Evolutionary conservation across 2,888 invertebrate species (phyloP), one percentile per base, ranked within the genome.

Genomic region (Pseudococcus jackbeardsleyi): DNA sequence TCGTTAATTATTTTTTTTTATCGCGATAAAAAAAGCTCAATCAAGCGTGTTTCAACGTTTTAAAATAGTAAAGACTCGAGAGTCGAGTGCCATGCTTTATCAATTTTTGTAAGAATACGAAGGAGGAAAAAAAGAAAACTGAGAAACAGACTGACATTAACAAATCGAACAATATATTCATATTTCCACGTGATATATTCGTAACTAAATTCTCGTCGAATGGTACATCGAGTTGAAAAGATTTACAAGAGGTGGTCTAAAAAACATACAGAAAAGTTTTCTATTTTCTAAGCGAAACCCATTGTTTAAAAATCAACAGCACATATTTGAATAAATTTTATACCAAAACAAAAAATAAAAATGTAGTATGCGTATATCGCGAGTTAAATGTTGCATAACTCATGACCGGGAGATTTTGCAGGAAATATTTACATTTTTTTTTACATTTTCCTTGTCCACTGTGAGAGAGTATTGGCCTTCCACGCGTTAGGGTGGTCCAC

Each of bases 331-430:
- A 79, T 79, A 79, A 79, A 79, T 46, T 79, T 79, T 19, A n/a
- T 26, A 19, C 26, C 68, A 22, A 68, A 68, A 68, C 7, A 17
- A 50, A 50, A 5, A 50, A 50, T 46, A 46, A 72, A 72, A 72
- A 26, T 3, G n/a, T 33, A 33, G 26, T 22, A 26, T 39, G 17
- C 79, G n/a, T n/a, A 79, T n/a, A 79, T 79, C n/a, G 79, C 79
- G 79, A 79, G 79, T 79, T 79, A 79, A 79, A 79, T 79, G 79
- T 79, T 79, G 79, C 79, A 79, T 79, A 79, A 79, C 79, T 79
- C 79, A 42, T 19, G 46, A 79, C 42, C 79, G 79, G 33, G 19
- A 19, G 17, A 79, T 79, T 79, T 79, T 42, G n/a, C n/a, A 19
- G 79, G 17, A 46, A 79, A 79, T 19, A 79, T 79, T 79, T 79